These are phyloP conservation scores for Polyommatus icarus DNA, from an alignment of 2,888 invertebrate species.

Conservation along the genomic window DNA sequence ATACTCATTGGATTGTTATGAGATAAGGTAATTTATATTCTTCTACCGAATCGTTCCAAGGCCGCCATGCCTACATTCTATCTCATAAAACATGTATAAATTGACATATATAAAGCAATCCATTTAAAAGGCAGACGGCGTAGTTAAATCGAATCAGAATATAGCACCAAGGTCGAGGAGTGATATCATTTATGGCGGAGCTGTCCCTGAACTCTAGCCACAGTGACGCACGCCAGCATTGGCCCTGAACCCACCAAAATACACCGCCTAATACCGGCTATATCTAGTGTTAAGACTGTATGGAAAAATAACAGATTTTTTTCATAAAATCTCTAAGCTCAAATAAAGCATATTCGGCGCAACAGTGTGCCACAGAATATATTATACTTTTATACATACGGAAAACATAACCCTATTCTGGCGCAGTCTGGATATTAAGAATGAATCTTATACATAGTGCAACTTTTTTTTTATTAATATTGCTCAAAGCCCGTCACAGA, in stretches of 20 bases:
- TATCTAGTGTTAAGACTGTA: slow-evolving; percentile 40
- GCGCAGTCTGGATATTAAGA: too few relatives aligned
- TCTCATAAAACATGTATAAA: slow-evolving; percentile 26
- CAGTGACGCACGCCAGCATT: slow-evolving; percentile 67
- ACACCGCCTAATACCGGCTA: slow-evolving; percentile 56
- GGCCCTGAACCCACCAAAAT: slow-evolving; percentile 57
- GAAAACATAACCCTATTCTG: too few relatives aligned
- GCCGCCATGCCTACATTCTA: background rate
- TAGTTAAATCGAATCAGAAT: slow-evolving; percentile 73
- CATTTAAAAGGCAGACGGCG: slow-evolving; percentile 70
- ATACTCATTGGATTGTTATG: background rate
- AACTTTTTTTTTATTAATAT: too few relatives aligned
- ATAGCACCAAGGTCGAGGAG: slow-evolving; percentile 71
- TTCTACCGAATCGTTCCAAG: background rate
- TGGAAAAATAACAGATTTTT: background rate
- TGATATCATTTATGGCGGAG: slow-evolving; percentile 75
- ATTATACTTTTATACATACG: too few relatives aligned
- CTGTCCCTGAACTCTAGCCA: slow-evolving; percentile 73
- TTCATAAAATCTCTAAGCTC: too few relatives aligned
- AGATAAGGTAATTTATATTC: background rate
- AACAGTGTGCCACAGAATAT: too few relatives aligned
- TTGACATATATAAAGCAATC: slow-evolving; percentile 44
- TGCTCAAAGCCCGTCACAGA: too few relatives aligned
- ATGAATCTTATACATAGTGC: too few relatives aligned
- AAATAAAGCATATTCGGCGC: too few relatives aligned